Conservation (phyloP, 2,888 invertebrate species). For the Cerceris rybyensis region DNA sequence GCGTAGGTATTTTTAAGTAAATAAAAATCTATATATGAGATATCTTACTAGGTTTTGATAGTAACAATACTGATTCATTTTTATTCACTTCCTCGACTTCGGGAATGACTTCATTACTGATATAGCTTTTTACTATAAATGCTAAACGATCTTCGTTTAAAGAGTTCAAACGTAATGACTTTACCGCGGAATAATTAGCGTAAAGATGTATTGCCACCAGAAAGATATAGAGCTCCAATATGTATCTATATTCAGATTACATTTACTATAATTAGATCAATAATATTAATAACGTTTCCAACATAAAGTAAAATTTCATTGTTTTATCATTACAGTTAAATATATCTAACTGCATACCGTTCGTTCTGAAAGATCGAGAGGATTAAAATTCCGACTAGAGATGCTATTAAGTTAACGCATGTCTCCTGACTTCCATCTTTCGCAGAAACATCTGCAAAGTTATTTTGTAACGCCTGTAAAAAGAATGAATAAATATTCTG, state of each 20-base stretch:
- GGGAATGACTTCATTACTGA: constrained; percentile 85
- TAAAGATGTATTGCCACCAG: constrained; percentile 91
- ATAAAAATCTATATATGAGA: not conserved
- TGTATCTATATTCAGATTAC: constrained; percentile 83
- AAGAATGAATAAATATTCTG: constrained; percentile 18
- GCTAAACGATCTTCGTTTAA: constrained; percentile 91
- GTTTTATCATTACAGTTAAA: not conserved
- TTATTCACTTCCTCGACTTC: constrained; percentile 87
- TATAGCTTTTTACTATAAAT: constrained; percentile 87
- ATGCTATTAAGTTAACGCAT: constrained; percentile 94
- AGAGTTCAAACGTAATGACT: constrained; percentile 89
- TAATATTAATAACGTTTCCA: constrained; percentile 19
- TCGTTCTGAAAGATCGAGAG: constrained; percentile 86
- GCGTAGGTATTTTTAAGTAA: no score
- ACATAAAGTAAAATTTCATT: not conserved
- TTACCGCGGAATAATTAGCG: constrained; percentile 94
- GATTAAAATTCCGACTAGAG: constrained; percentile 89
- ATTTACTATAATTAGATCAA: constrained; percentile 29
- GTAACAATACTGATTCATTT: constrained; percentile 87
- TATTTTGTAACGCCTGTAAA: constrained; percentile 89
- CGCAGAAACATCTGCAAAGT: constrained; percentile 95
- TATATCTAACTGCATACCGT: constrained; percentile 70
- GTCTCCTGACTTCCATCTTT: constrained; percentile 99
- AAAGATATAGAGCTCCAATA: constrained; percentile 88
- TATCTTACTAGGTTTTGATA: constrained; percentile 80